Percentiles rank a stretch among this genome's conserved stretches.
Evolutionary conservation across 2,113 vertebrate species (phyloP).

Genomic region (Phalacrocorax carbo): DNA sequence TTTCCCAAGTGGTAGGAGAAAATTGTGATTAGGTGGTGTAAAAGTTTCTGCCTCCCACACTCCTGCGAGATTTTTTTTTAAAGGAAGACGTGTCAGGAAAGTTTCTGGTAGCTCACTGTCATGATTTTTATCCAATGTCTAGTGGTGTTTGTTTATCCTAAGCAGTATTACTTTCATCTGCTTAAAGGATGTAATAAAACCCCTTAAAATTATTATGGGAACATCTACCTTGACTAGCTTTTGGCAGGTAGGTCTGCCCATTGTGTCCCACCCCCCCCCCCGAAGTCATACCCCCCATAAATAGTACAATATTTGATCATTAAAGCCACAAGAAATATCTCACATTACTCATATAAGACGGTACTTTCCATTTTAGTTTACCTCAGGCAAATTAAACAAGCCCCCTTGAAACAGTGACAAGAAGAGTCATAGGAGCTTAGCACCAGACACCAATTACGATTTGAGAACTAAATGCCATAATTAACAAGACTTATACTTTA

Average conservation of each 20-base stretch:
- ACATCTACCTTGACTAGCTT: constrained; percentile 73
- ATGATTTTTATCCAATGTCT: constrained; percentile 30
- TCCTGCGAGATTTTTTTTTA: neutral
- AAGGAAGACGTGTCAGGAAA: constrained; percentile 5
- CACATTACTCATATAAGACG: constrained; percentile 75
- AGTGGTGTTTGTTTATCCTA: constrained; percentile 58
- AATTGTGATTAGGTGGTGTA: constrained; percentile 2
- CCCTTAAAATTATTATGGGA: constrained; percentile 76
- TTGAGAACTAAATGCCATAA: constrained; percentile 72
- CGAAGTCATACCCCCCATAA: neutral
- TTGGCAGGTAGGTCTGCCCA: constrained; percentile 55
- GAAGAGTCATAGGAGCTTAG: constrained; percentile 47
- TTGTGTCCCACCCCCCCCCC: neutral
- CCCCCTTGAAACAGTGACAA: constrained; percentile 66
- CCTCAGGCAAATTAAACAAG: constrained; percentile 70
- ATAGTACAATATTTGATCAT: constrained; percentile 62
- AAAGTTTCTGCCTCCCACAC: constrained; percentile 21
- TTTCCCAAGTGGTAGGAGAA: constrained; percentile 40
- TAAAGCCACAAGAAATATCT: constrained; percentile 70
- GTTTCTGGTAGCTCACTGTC: constrained; percentile 46
- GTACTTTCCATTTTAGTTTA: constrained; percentile 84
- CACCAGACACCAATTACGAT: constrained; percentile 72
- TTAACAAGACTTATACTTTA: constrained; percentile 75
- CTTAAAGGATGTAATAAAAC: constrained; percentile 64
- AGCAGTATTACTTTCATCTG: constrained; percentile 56